Base-by-base conservation (phyloP, 2,888 invertebrate genomes). In the Protula sp. region DNA sequence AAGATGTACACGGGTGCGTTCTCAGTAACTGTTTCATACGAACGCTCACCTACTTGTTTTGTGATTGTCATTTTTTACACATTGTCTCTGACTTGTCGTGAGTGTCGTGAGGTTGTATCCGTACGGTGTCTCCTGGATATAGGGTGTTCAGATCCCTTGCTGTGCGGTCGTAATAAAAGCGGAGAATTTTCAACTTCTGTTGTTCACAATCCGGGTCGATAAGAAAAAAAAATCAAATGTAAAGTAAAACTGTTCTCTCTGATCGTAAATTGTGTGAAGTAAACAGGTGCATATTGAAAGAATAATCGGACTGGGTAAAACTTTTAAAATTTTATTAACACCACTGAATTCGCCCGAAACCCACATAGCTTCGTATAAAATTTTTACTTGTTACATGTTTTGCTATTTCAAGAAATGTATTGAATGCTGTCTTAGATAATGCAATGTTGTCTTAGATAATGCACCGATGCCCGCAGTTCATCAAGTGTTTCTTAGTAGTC, bases 251-350 rank as follows among this genome's bases (percentile, higher is more conserved):
- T 2, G 61, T 64, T 22, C 14, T 57, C 5, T 53, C 30, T 24
- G 65, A 69, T 59, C 59, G 61, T 55, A 65, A 65, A 38, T 60
- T 67, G 55, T n/a, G n/a, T 50, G 64, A 4, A 61, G 62, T 47
- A 67, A 67, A 47, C 30, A 66, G 19, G 67, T 65, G 1, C 69
- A 69, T 53, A 57, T 69, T 45, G 67, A 69, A 50, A 58, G 67
- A 54, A 27, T 68, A 22, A 68, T 68, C 26, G 65, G 65, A 2
- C 56, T 65, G 22, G 47, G 24, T 27, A 62, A 62, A 57, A 62
- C 58, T 30, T 59, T 47, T 30, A 61, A 61, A 54, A 59, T 61
- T 4, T 29, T 61, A 19, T 30, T 9, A 19, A 14, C 48, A 4
- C 62, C 59, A 14, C 24, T 61, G 51, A 55, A 28, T 22, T 24